Percentiles rank a stretch among this genome's conserved stretches.
Evolutionary conservation across 2,797 vertebrate species (phyloP).

Genomic region (Taeniopygia guttata): DNA sequence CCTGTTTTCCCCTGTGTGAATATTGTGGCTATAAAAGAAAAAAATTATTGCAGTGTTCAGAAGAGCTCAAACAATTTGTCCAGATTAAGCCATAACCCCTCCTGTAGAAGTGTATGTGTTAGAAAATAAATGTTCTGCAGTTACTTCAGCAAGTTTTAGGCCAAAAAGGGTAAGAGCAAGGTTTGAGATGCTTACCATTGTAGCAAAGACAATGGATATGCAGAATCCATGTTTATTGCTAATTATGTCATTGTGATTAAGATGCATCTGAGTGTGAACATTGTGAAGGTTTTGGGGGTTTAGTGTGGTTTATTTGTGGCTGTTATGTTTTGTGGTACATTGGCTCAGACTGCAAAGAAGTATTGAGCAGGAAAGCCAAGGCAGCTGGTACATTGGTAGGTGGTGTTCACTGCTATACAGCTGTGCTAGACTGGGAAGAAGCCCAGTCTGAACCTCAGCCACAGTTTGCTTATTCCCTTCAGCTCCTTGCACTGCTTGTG

Average conservation of each 20-base stretch:
- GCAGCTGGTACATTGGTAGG: background rate
- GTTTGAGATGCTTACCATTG: background rate
- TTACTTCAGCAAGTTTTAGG: background rate
- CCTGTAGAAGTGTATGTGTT: background rate
- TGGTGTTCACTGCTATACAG: background rate
- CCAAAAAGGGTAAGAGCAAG: background rate
- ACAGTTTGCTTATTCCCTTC: background rate
- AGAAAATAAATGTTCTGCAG: background rate
- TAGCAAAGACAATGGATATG: background rate
- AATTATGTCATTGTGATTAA: background rate
- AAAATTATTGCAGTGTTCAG: background rate
- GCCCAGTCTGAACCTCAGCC: background rate
- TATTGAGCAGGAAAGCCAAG: background rate
- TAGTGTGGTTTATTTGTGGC: background rate
- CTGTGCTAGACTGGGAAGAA: background rate
- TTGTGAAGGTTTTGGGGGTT: background rate
- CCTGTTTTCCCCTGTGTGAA: rapidly evolving
- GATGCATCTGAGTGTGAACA: background rate
- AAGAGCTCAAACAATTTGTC: background rate
- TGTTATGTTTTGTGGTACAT: background rate
- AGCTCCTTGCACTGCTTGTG: background rate
- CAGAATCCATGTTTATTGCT: background rate
- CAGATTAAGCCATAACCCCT: background rate
- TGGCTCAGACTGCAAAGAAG: background rate
- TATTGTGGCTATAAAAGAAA: background rate